phyloP scores from a whole-genome alignment of 2,113 vertebrate species.

The Propithecus coquereli region DNA sequence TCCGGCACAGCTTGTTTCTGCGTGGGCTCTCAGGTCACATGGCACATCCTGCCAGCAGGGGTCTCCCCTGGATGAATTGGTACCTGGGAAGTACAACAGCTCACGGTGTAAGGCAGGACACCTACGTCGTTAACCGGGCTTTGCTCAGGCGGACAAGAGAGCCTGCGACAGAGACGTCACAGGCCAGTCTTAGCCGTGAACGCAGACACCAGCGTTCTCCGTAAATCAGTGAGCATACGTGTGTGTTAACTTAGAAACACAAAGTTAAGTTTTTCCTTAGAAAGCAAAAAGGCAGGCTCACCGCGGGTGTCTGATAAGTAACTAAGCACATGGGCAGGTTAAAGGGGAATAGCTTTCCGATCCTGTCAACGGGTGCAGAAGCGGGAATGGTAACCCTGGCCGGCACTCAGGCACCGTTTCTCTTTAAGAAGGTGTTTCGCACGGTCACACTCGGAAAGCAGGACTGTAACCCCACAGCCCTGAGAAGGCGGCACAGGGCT shows the following conservation, averaged over 20 bases:
- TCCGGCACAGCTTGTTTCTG: background rate
- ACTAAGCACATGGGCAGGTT: rapidly evolving
- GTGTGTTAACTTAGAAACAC: too few species aligned
- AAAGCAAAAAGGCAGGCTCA: background rate
- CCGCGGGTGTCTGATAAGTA: background rate
- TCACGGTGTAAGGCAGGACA: rapidly evolving
- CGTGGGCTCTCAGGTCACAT: rapidly evolving
- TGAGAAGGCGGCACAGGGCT: rapidly evolving
- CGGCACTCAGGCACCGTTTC: rapidly evolving
- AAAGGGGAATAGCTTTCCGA: rapidly evolving
- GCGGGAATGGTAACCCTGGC: rapidly evolving
- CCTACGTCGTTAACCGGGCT: rapidly evolving
- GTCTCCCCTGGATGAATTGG: background rate
- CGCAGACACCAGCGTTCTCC: rapidly evolving
- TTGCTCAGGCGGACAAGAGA: background rate
- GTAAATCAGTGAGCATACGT: rapidly evolving
- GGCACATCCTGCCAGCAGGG: background rate
- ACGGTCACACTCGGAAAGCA: rapidly evolving
- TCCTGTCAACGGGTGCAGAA: rapidly evolving
- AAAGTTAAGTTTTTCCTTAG: background rate
- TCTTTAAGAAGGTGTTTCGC: rapidly evolving
- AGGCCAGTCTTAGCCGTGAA: rapidly evolving
- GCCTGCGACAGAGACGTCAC: too few species aligned
- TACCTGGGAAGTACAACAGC: background rate
- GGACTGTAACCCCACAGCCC: rapidly evolving